Base-by-base conservation (phyloP, 2,888 invertebrate species). In the Monoplex corrugatus region DNA sequence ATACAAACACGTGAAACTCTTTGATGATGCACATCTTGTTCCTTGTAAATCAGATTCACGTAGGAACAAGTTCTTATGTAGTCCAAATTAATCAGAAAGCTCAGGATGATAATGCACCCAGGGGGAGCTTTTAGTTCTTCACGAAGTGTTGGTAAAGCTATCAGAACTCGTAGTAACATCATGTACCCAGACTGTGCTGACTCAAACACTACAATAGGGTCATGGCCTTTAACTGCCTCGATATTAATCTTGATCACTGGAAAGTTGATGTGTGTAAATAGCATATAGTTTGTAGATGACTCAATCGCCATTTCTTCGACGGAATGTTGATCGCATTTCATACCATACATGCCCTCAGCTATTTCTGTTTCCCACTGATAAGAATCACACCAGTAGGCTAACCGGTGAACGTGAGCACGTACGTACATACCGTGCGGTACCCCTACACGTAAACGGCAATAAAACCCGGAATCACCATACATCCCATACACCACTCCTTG, bases 401-500 rank as follows among this genome's bases (percentile, higher is more conserved):
- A 23, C 8, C 23, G 72, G 10, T 35, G 32, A 72, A 72, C 35
- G 23, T 72, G 72, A 72, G 72, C 32, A 35, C 72, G 72, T 10
- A 72, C 35, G 19, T 35, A 72, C 72, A 8, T 35, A 35, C 35
- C 72, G 13, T 35, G 72, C 19, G 32, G 32, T 19, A 72, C 72
- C 19, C 35, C 10, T 2, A 72, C 35, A 19, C 35, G 35, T 35
- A 72, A 35, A 43, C 8, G 40, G 23, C 78, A 80, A 43, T 43
- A 80, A 13, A 0, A 43, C 23, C 28, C 28, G 78, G 40, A 75
- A 75, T 75, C 75, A 16, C 38, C 1, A 75, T 38, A 75, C 75
- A 38, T 35, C 23, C 75, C 75, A n/a, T 40, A 75, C 35, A 75
- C 75, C 35, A 75, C 38, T 75, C 75, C 75, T n/a, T 75, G 75